Percentiles rank a stretch among this genome's conserved stretches.
phyloP scores from a whole-genome alignment of 2,113 vertebrate genomes.

The Catharus fuscescens region DNA sequence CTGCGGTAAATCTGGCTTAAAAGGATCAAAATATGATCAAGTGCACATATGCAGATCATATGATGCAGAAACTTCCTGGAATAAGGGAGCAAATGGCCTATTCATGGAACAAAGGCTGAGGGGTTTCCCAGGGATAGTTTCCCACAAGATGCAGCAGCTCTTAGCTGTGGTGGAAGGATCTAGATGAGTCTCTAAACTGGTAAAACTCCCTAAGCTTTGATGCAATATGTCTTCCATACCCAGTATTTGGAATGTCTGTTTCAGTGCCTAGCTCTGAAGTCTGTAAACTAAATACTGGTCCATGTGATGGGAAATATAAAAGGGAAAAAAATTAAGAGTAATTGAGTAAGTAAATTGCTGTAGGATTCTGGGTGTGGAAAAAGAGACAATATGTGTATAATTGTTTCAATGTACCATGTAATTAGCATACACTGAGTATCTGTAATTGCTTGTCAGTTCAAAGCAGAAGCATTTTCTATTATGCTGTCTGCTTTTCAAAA shows the following conservation, averaged over 20 bases:
- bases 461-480: background rate
- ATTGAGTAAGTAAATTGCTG: background rate
- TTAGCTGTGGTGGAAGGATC: background rate
- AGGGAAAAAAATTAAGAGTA: background rate
- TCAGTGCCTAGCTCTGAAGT: background rate
- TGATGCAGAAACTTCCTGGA: background rate
- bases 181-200: background rate
- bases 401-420: slow-evolving; percentile 6
- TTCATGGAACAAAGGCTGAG: background rate
- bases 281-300: background rate
- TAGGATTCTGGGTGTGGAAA: background rate
- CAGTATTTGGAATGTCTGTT: background rate
- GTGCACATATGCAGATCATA: background rate
- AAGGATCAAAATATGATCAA: background rate
- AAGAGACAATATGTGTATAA: background rate
- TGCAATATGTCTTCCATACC: background rate
- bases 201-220: background rate
- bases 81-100: background rate
- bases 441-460: slow-evolving; percentile 2
- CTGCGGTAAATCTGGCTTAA: background rate
- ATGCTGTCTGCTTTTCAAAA: background rate
- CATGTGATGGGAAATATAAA: background rate
- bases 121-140: background rate
- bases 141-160: background rate
- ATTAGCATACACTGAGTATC: background rate